Evolutionary conservation across 2,888 invertebrate species (phyloP).

Genomic region (Pedicia rivosa): DNA sequence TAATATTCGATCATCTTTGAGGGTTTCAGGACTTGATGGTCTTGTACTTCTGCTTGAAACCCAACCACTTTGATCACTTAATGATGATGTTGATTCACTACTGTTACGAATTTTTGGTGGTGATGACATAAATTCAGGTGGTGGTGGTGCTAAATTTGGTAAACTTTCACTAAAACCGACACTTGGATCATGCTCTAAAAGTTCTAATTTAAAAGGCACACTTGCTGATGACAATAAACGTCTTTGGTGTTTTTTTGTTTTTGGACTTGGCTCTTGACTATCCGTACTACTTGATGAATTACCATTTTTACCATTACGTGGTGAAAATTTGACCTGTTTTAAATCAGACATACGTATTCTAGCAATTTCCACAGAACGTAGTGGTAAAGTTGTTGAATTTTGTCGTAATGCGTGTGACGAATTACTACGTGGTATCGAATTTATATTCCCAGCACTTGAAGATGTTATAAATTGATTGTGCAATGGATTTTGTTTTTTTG

Average conservation of each 20-base stretch:
- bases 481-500: conserved; percentile 32
- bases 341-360: conserved; percentile 28
- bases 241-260: conserved; percentile 23
- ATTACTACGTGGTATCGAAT: conserved; percentile 42
- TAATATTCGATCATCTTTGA: conserved; percentile 26
- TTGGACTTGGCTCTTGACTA: conserved; percentile 37
- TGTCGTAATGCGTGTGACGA: conserved; percentile 42
- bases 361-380: conserved; percentile 27
- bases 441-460: conserved; percentile 31
- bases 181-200: conserved; percentile 19
- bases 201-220: conserved; percentile 47
- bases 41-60: conserved; percentile 59
- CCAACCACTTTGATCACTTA: conserved; percentile 79
- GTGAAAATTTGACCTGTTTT: conserved; percentile 22
- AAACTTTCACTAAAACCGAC: conserved; percentile 51
- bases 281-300: conserved; percentile 32
- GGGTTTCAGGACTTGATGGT: conserved; percentile 42
- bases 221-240: conserved; percentile 36
- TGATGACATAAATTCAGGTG: conserved; percentile 41
- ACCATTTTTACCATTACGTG: conserved; percentile 20
- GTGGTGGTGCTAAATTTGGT: conserved; percentile 51
- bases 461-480: conserved; percentile 25
- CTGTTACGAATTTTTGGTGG: conserved; percentile 27
- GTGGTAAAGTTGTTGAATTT: conserved; percentile 21
- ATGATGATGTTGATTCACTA: conserved; percentile 45